Conservation (phyloP, 2,888 invertebrate genomes). For the Drosophila diplacantha region DNA sequence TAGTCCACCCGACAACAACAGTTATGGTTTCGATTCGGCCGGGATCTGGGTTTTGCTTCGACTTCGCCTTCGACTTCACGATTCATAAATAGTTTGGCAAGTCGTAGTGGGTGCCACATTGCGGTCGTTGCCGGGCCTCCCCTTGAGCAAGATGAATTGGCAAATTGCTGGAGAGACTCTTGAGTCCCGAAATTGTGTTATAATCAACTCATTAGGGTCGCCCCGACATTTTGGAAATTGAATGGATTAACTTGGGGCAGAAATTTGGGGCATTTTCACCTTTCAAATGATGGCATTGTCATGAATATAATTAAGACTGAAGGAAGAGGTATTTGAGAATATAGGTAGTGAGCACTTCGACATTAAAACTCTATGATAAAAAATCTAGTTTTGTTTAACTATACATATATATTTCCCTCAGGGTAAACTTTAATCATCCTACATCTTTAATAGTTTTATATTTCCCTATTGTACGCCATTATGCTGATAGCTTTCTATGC, state of each 20-base stretch:
- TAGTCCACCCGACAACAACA: slow-evolving; percentile 52
- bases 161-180: slow-evolving; percentile 52
- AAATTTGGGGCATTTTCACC: slow-evolving; percentile 4
- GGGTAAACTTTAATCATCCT: not conserved
- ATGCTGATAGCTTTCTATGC: not conserved
- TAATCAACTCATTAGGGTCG: slow-evolving; percentile 32
- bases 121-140: slow-evolving; percentile 46
- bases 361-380: not conserved
- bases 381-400: no score
- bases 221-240: slow-evolving; percentile 10
- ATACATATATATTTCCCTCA: no score
- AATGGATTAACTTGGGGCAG: slow-evolving; percentile 6
- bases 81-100: slow-evolving; percentile 38
- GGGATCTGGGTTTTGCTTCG: slow-evolving; percentile 5
- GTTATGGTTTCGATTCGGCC: slow-evolving; percentile 20
- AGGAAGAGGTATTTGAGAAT: not conserved
- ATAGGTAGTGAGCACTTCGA: no score
- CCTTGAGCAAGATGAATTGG: slow-evolving; percentile 62
- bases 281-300: slow-evolving; percentile 4
- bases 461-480: not conserved
- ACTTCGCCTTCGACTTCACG: slow-evolving; percentile 5
- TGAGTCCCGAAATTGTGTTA: slow-evolving; percentile 42
- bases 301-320: not conserved
- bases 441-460: not conserved
- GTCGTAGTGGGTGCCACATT: slow-evolving; percentile 42